phyloP scores from a whole-genome alignment of 2,113 vertebrate species.

The Apeltes quadracus region DNA sequence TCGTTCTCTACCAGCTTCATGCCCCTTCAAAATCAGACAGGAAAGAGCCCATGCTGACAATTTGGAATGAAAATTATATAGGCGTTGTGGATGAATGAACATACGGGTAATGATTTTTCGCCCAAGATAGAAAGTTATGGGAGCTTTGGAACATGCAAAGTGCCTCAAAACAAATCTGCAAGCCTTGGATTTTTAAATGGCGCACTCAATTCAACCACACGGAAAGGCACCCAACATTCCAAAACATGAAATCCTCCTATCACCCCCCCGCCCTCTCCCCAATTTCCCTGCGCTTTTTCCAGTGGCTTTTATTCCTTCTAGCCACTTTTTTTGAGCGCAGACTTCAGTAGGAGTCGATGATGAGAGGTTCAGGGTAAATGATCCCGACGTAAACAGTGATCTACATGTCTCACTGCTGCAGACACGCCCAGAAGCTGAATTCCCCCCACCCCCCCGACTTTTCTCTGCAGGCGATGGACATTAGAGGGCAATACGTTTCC shows the following conservation, averaged over 20 bases:
- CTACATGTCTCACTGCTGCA: conserved; percentile 54
- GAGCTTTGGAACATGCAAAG: not conserved
- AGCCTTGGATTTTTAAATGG: not conserved
- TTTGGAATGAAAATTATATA: conserved; percentile 6
- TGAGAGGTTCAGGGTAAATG: conserved; percentile 56
- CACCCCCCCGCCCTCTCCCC: too few relatives aligned
- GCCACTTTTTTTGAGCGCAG: conserved; percentile 44
- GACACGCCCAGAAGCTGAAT: conserved; percentile 16
- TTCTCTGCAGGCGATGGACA: conserved; percentile 32
- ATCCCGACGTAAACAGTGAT: conserved; percentile 55
- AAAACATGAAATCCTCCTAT: conserved; percentile 11
- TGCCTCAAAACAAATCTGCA: not conserved
- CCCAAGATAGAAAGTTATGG: not conserved
- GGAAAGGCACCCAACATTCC: conserved; percentile 2
- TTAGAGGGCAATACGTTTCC: conserved; percentile 48
- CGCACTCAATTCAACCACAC: not conserved
- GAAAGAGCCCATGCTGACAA: conserved; percentile 3
- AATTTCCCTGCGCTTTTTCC: too few relatives aligned
- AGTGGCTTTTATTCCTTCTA: not conserved
- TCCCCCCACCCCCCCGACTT: not conserved
- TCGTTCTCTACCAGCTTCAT: conserved; percentile 28
- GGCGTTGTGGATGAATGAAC: not conserved
- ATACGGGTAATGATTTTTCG: too few relatives aligned
- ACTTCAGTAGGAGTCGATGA: conserved; percentile 44
- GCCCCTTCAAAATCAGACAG: not conserved